Evolutionary conservation across 2,888 invertebrate genomes (phyloP).

Genomic region (Xestia rhomboidea): DNA sequence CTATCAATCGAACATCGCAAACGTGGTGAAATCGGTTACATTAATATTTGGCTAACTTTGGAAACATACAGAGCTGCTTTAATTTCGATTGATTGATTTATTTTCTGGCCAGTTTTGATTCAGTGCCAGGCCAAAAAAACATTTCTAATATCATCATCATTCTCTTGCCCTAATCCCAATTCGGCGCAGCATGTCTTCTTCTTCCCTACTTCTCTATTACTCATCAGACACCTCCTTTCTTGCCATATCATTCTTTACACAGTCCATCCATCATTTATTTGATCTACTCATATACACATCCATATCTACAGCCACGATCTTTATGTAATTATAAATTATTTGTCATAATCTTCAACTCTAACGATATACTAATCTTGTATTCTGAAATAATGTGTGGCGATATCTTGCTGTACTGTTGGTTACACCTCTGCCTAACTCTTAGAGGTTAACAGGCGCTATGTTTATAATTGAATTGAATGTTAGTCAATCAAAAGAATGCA

Average conservation of each 20-base stretch:
- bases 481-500: neutral
- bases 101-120: neutral
- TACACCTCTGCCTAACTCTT: neutral
- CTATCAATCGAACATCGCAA: slow-evolving; percentile 43
- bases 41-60: slow-evolving; percentile 35
- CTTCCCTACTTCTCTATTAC: too few species aligned
- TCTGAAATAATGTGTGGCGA: neutral
- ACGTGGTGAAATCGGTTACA: slow-evolving; percentile 37
- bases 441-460: neutral
- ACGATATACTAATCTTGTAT: neutral
- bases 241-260: too few species aligned
- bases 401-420: neutral
- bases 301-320: too few species aligned
- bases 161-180: too few species aligned
- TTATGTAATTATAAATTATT: neutral
- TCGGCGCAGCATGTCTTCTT: too few species aligned
- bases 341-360: neutral
- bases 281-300: too few species aligned
- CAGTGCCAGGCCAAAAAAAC: neutral
- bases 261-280: too few species aligned
- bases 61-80: slow-evolving; percentile 7
- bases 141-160: too few species aligned
- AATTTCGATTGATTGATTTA: neutral
- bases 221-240: too few species aligned
- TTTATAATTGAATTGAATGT: too few species aligned